These are phyloP conservation scores for Acromyrmex charruanus DNA, from an alignment of 1,140 invertebrate species.

Conservation along the genomic window DNA sequence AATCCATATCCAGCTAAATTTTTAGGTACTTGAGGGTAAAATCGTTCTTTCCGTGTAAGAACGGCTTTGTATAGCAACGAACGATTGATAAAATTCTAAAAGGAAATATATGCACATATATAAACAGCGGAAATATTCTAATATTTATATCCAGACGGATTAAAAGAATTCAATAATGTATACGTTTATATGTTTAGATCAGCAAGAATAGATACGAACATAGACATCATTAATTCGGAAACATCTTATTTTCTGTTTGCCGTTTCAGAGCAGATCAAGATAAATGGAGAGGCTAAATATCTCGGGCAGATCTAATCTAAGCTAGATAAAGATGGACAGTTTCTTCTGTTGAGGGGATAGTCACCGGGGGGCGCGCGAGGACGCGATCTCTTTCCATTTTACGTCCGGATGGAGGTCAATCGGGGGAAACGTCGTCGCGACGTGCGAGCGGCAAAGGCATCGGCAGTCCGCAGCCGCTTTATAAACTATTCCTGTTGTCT, in stretches of 20 bases:
- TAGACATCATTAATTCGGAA: slow-evolving; percentile 28
- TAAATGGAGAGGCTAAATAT: slow-evolving; percentile 46
- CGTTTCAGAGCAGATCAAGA: background rate
- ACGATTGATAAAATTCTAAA: background rate
- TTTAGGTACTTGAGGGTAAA: too few species aligned
- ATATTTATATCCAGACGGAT: background rate
- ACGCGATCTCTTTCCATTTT: slow-evolving; percentile 44
- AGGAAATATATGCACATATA: too few species aligned
- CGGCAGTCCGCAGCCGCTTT: slow-evolving; percentile 80
- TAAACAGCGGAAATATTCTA: background rate
- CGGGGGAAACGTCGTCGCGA: slow-evolving; percentile 58
- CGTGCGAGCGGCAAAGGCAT: slow-evolving; percentile 77
- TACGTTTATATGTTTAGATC: background rate
- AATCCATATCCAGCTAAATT: too few species aligned
- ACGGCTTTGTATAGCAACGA: background rate
- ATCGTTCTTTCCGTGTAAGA: too few species aligned
- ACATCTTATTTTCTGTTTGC: slow-evolving; percentile 32
- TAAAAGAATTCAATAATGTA: background rate
- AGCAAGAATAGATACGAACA: slow-evolving; percentile 10
- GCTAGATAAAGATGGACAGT: slow-evolving; percentile 52
- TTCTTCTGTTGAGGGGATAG: background rate
- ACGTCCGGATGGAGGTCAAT: slow-evolving; percentile 59
- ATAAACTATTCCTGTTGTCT: slow-evolving; percentile 87
- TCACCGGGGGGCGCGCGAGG: background rate
- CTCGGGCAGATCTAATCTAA: slow-evolving; percentile 35